Percentiles rank a stretch among this genome's conserved stretches.
Evolutionary conservation across 2,113 vertebrate species (phyloP).

Genomic region (Daboia siamensis): DNA sequence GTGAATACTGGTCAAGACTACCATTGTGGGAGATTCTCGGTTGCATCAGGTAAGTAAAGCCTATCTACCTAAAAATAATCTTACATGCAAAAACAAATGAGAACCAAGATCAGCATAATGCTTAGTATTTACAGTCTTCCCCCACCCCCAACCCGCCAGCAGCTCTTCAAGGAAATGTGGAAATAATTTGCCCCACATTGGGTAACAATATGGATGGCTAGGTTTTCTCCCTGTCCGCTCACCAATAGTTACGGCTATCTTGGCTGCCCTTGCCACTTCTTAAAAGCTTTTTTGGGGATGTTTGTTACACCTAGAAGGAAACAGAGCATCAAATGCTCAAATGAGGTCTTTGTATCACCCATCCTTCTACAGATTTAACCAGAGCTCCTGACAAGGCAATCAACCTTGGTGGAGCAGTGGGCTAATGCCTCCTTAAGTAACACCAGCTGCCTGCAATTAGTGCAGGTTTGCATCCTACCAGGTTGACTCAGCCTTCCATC

Average conservation of each 20-base stretch:
- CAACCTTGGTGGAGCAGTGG: too few species aligned
- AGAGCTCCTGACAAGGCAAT: background rate
- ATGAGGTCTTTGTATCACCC: background rate
- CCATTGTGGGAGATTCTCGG: background rate
- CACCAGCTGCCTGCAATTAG: too few species aligned
- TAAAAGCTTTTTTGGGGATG: background rate
- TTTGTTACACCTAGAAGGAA: background rate
- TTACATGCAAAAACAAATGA: background rate
- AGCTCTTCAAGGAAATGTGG: background rate
- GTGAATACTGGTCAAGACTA: conserved; percentile 1
- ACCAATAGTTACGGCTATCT: background rate
- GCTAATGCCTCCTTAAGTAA: too few species aligned
- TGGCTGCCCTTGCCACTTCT: background rate
- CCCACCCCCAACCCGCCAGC: background rate
- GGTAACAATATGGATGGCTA: background rate
- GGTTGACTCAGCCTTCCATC: too few species aligned
- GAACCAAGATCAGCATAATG: background rate
- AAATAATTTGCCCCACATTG: background rate
- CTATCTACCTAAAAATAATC: background rate
- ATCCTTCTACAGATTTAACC: background rate
- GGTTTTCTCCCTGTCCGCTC: background rate
- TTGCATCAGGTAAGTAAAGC: background rate
- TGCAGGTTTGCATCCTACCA: too few species aligned
- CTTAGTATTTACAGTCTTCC: too few species aligned
- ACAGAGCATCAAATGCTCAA: background rate